Evolutionary conservation across 2,797 vertebrate species (phyloP).

Genomic region (Valencia hispanica): DNA sequence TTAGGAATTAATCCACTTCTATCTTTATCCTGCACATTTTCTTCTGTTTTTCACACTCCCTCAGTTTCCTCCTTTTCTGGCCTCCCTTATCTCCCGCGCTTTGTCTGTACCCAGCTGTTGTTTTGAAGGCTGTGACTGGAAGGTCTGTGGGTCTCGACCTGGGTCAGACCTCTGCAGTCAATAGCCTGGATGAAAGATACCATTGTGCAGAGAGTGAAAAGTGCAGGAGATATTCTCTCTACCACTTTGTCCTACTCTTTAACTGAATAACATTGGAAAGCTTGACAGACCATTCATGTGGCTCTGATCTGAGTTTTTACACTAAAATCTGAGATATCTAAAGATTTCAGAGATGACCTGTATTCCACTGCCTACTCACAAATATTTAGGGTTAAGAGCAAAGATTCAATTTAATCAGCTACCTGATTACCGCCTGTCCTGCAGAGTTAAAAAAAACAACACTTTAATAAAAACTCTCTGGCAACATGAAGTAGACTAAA

Average conservation of each 20-base stretch:
- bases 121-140: constrained; percentile 68
- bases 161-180: constrained; percentile 48
- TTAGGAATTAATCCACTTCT: neutral
- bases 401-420: too few relatives aligned
- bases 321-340: neutral
- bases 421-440: too few relatives aligned
- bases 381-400: too few relatives aligned
- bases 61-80: constrained; percentile 33
- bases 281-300: neutral
- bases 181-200: constrained; percentile 47
- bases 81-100: constrained; percentile 51
- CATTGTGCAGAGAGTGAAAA: constrained; percentile 55
- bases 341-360: too few relatives aligned
- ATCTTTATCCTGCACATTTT: constrained; percentile 15
- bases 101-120: constrained; percentile 78
- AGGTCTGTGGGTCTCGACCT: constrained; percentile 72
- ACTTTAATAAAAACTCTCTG: too few relatives aligned
- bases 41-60: constrained; percentile 30
- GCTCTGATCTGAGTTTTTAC: neutral
- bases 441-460: too few relatives aligned
- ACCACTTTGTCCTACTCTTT: neutral
- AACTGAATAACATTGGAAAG: neutral
- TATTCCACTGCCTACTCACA: too few relatives aligned
- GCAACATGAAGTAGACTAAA: too few relatives aligned
- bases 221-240: constrained; percentile 1